Evolutionary conservation across 2,113 vertebrate genomes (phyloP), one percentile per base, ranked within the genome.

Genomic region (Tauraco erythrolophus): DNA sequence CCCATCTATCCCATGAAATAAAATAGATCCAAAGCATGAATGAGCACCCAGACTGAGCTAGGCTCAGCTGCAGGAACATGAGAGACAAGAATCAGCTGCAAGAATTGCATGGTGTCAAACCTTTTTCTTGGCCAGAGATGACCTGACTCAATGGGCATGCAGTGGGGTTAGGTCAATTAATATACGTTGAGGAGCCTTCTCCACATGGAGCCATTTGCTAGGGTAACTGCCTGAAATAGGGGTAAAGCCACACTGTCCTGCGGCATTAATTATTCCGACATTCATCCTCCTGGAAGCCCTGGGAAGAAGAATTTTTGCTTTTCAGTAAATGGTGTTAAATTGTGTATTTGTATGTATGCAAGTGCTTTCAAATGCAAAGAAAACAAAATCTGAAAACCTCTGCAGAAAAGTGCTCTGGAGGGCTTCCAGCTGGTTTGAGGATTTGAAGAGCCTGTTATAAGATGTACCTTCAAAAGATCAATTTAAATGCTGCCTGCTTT

Each of bases 401-500:
- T 37, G 46, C 70, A 88, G 78, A 71, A 92, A 96, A 94, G 31
- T 69, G 84, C 62, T 96, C 78, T 95, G 82, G 88, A 96, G 88
- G 70, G 62, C 78, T 94, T 93, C 93, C 96, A 97, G 95, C 88
- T 96, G 94, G 28, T 92, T 89, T 94, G 61, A 94, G 75, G 50
- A 65, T 93, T 95, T 94, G 95, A 92, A 95, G 71, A 96, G 91
- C 93, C 68, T 74, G 64, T 86, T 92, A 76, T 37, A 94, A 58
- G 53, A 92, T 79, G 81, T 83, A 96, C 93, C 95, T 97, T 96
- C 88, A 93, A 88, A 96, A 94, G 96, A 94, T 93, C 82, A 57
- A 80, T 95, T 95, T 96, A 90, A 94, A 95, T 92, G 78, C 95
- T 89, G 69, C 74, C 87, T 94, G 84, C 87, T 95, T 94, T 92